Conservation (phyloP, 2,888 invertebrate species). For the Chirona hameri region DNA sequence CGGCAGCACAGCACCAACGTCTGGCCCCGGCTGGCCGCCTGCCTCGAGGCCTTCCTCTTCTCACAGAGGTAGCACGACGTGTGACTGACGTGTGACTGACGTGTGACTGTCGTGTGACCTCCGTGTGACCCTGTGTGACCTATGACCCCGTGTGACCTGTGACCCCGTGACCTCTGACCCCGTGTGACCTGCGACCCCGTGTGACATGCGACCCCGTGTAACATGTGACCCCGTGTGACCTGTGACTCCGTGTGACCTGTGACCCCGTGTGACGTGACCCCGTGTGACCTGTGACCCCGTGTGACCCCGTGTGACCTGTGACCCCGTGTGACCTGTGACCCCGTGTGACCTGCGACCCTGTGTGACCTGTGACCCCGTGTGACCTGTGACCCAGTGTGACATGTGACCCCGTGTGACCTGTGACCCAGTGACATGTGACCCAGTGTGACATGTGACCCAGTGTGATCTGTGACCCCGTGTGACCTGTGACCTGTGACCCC, state of each 20-base stretch:
- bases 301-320: neutral
- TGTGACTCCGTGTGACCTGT: neutral
- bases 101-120: neutral
- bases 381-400: neutral
- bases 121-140: neutral
- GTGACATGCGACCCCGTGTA: too few relatives aligned
- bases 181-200: too few relatives aligned
- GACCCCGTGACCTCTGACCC: constrained; percentile 39
- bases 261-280: too few relatives aligned
- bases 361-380: too few relatives aligned
- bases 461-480: constrained; percentile 38
- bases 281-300: too few relatives aligned
- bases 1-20: constrained; percentile 66
- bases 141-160: neutral
- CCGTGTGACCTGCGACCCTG: neutral
- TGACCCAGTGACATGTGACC: too few relatives aligned
- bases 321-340: neutral
- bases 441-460: neutral
- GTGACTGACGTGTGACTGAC: neutral
- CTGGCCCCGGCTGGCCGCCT: constrained; percentile 82
- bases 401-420: neutral
- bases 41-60: constrained; percentile 88
- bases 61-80: constrained; percentile 63
- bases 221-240: neutral
- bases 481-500: neutral